Evolutionary conservation across 1,140 invertebrate species (phyloP), one percentile per base, ranked within the genome.

Genomic region (Patella vulgata): DNA sequence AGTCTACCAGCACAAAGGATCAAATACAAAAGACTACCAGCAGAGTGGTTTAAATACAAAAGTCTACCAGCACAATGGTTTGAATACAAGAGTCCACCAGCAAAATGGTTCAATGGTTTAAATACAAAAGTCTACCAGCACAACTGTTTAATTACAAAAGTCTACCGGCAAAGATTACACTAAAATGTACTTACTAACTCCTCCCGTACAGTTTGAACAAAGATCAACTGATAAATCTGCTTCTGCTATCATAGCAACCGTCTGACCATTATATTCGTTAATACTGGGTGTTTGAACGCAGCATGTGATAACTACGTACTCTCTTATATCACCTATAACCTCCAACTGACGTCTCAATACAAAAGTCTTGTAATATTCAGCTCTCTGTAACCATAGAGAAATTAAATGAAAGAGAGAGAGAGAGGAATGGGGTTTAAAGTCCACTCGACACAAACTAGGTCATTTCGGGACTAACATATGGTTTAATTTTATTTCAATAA

Each of bases 251-350:
- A 65, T 21, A 0, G 64, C 59, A n/a, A 54, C 60, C 1, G 53
- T 33, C 17, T 43, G 56, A 17, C 30, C 30, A 2, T 1, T 25
- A 48, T 63, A 68, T 5, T 28, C 28, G 47, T 12, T n/a, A 14
- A 40, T 40, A 21, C 30, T 50, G 8, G 27, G 33, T 21, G 25
- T 30, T 6, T 21, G 28, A 28, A 54, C 52, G 54, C 74, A 77
- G 42, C 74, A 74, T 8, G 63, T 70, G 12, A 73, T 66, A 6
- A 74, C 67, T 8, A 77, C 65, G 31, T 71, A 48, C 56, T 77
- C 74, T 28, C 43, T 25, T 0, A 66, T 57, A 14, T 46, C 19
- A 3, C 42, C 23, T 6, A 57, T 66, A 3, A 63, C 63, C 8
- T 25, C 40, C 17, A 56, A 3, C 21, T 55, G 52, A 17, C 70